Percentiles rank a stretch among this genome's conserved stretches.
These are phyloP conservation scores for Euproctis similis DNA, from an alignment of 2,888 invertebrate genomes.

Conservation along the genomic window DNA sequence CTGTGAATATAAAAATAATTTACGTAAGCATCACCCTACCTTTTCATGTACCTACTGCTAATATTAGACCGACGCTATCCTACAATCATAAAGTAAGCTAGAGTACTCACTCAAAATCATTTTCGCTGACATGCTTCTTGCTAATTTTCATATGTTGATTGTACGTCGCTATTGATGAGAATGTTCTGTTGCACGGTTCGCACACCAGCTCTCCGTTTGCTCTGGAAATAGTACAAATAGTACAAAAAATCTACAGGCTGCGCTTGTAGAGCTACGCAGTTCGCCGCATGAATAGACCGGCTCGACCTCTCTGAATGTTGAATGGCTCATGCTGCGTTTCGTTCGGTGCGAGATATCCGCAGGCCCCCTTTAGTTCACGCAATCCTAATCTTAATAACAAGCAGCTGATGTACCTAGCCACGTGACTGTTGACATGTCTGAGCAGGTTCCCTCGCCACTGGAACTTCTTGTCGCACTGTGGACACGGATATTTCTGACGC, in stretches of 20 bases:
- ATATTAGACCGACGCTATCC: too few relatives aligned
- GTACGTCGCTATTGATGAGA: slow-evolving; percentile 60
- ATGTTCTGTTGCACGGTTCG: slow-evolving; percentile 49
- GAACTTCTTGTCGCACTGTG: slow-evolving; percentile 82
- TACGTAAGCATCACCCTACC: too few relatives aligned
- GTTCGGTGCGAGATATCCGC: too few relatives aligned
- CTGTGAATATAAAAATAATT: slow-evolving; percentile 21
- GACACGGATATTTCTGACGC: slow-evolving; percentile 37
- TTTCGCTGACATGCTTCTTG: slow-evolving; percentile 53
- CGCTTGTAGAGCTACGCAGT: too few relatives aligned
- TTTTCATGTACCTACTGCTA: too few relatives aligned
- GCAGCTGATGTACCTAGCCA: slow-evolving; percentile 54
- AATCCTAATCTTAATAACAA: too few relatives aligned
- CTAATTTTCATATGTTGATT: slow-evolving; percentile 62
- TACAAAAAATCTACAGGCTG: too few relatives aligned
- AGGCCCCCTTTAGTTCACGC: too few relatives aligned
- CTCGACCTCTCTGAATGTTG: too few relatives aligned
- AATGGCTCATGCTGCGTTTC: too few relatives aligned
- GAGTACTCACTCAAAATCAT: slow-evolving; percentile 56
- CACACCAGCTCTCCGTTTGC: slow-evolving; percentile 58
- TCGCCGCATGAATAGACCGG: too few relatives aligned
- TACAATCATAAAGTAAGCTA: too few relatives aligned
- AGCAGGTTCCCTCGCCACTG: slow-evolving; percentile 87
- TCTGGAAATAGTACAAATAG: slow-evolving; percentile 31
- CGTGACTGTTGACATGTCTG: slow-evolving; percentile 83